Conservation (phyloP, 2,888 invertebrate species). For the Tryphoninae sp. region DNA sequence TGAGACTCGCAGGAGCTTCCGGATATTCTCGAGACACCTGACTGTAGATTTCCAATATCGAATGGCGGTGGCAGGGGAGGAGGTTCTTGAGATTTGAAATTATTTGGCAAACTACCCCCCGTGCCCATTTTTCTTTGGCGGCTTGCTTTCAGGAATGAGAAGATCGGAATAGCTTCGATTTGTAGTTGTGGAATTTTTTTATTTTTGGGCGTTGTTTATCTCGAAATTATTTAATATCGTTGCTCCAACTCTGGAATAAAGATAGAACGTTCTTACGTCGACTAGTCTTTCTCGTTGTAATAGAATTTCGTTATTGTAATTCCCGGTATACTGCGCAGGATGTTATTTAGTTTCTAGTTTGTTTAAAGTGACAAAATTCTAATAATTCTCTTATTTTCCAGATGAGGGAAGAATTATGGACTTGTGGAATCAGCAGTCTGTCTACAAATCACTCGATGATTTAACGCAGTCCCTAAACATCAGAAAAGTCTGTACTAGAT, state of each 20-base stretch:
- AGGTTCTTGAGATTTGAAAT: constrained; percentile 66
- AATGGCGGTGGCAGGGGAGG: constrained; percentile 71
- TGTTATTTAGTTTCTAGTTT: too few species aligned
- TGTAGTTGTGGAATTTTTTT: constrained; percentile 16
- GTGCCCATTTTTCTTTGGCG: constrained; percentile 71
- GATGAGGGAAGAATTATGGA: too few species aligned
- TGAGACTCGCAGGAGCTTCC: constrained; percentile 62
- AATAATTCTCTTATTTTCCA: too few species aligned
- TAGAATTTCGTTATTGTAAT: too few species aligned
- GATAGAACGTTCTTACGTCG: too few species aligned
- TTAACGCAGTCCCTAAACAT: too few species aligned
- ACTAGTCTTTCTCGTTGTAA: too few species aligned
- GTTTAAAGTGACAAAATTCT: too few species aligned
- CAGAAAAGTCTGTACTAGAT: too few species aligned
- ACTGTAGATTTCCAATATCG: constrained; percentile 63
- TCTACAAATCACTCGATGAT: too few species aligned
- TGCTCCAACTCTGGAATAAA: constrained; percentile 26
- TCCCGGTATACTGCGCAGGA: too few species aligned
- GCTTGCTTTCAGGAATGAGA: constrained; percentile 21
- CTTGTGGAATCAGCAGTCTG: too few species aligned
- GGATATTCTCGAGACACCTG: constrained; percentile 62
- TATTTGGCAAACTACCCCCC: constrained; percentile 70
- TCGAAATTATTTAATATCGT: constrained; percentile 50
- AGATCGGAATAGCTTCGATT: not conserved
- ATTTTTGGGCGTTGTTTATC: constrained; percentile 45